Base-by-base conservation (phyloP, 2,888 invertebrate species). In the Griposia aprilina region DNA sequence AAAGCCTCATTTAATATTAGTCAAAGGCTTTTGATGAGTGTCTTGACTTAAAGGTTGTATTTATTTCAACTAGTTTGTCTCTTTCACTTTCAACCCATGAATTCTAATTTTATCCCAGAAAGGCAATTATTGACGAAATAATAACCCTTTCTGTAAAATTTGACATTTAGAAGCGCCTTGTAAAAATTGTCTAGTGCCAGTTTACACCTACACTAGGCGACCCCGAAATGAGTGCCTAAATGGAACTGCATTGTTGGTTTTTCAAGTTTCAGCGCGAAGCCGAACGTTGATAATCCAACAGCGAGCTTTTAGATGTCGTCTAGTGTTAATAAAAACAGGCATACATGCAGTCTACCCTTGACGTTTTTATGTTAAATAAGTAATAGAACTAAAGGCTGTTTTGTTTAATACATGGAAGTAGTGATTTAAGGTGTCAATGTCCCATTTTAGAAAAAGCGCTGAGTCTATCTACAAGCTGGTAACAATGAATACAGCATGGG, bases 61-160 rank as follows among this genome's bases (percentile, higher is more conserved):
- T 77, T 48, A 80, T 62, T 62, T 78, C 2, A 15, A 13, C 17
- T 71, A 23, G 45, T 71, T 26, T n/a, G 45, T 23, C 5, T 30
- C 17, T 30, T 5, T n/a, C 11, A 10, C 5, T n/a, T 36, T 65
- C 7, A 17, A 52, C 13, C 80, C 15, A 50, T 50, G 3, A 50
- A 50, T 50, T 52, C 20, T 17, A 75, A 60, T 36, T 50, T 0
- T 13, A 13, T 30, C 45, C 13, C 8, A 26, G 8, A 41, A 57
- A 26, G 55, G n/a, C 6, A 48, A 65, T 36, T 48, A 23, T 74
- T 60, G 36, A 13, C 1, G 2, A 36, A 57, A 48, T 55, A 57
- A 17, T 17, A 48, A 15, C 20, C 15, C 17, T 2, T 13, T 30
- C 4, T 15, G 3, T 15, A 26, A 20, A 20, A 17, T 20, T 45